Evolutionary conservation across 92 coral and sea anemone genomes (phyloP).

Genomic region (Phenganax marumi): DNA sequence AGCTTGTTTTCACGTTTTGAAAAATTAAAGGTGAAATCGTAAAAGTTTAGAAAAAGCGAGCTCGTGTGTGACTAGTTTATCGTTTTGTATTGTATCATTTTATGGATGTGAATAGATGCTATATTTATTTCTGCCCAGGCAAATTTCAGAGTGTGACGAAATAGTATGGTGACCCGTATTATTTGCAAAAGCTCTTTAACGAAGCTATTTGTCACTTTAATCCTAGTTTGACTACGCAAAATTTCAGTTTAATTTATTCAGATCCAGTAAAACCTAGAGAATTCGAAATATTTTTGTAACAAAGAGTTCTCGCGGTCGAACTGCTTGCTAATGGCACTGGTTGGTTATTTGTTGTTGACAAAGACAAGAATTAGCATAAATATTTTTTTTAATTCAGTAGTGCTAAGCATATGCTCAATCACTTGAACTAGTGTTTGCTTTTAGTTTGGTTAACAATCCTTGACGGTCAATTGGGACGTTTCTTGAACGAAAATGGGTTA

Average conservation of each 20-base stretch:
- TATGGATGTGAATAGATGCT: no score
- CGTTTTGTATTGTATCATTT: no score
- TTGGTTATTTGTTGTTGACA: no score
- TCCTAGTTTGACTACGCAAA: not conserved
- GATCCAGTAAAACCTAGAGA: not conserved
- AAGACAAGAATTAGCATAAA: not conserved
- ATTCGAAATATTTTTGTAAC: constrained; percentile 1
- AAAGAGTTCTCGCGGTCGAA: not conserved
- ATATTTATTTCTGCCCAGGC: no score
- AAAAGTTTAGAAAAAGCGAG: no score
- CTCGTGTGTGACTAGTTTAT: no score
- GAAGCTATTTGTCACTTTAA: constrained; percentile 8
- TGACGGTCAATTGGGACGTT: not conserved
- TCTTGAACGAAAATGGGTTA: constrained; percentile 6
- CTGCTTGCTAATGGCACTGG: no score
- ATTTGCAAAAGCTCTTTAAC: not conserved
- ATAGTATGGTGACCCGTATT: not conserved
- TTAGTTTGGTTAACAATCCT: constrained; percentile 24
- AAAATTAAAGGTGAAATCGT: no score
- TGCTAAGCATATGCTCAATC: constrained; percentile 27
- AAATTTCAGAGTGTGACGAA: not conserved
- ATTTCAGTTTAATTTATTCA: not conserved
- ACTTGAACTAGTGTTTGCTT: constrained; percentile 34
- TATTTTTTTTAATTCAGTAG: not conserved
- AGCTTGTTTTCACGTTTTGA: no score